Evolutionary conservation across 2,888 invertebrate species (phyloP).

Genomic region (Drosophila kanekoi): DNA sequence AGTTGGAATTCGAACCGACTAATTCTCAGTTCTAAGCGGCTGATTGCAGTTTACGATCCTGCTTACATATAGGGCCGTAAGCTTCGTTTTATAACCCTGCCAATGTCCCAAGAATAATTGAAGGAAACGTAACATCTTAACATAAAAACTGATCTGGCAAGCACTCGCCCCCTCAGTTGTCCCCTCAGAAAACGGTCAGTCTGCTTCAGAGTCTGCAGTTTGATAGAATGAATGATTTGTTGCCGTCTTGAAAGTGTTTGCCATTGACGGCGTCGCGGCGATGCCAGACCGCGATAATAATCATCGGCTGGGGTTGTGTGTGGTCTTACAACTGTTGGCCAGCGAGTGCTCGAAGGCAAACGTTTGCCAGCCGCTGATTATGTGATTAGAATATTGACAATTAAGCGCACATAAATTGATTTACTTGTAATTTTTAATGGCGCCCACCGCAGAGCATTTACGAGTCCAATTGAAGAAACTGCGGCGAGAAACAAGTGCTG

Average conservation of each 20-base stretch:
- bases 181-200: constrained; percentile 30
- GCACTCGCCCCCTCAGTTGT: constrained; percentile 23
- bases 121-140: constrained; percentile 25
- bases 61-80: constrained; percentile 49
- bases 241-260: constrained; percentile 28
- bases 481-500: constrained; percentile 25
- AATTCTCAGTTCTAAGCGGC: constrained; percentile 25
- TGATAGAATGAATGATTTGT: constrained; percentile 68
- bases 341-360: constrained; percentile 53
- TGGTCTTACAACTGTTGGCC: constrained; percentile 43
- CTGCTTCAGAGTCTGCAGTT: constrained; percentile 39
- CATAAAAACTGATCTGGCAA: constrained; percentile 23
- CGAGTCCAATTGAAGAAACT: constrained; percentile 29
- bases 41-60: constrained; percentile 68
- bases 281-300: constrained; percentile 71
- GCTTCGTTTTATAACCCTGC: constrained; percentile 15
- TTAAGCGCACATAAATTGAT: constrained; percentile 74
- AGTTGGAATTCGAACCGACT: constrained; percentile 24
- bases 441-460: constrained; percentile 29
- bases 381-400: constrained; percentile 79
- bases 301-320: constrained; percentile 45
- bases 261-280: constrained; percentile 51
- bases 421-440: constrained; percentile 73
- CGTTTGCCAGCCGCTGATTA: constrained; percentile 61
- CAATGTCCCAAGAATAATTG: constrained; percentile 54